These are phyloP conservation scores for Poliocrania exsul DNA, from an alignment of 2,797 vertebrate genomes.

Conservation along the genomic window DNA sequence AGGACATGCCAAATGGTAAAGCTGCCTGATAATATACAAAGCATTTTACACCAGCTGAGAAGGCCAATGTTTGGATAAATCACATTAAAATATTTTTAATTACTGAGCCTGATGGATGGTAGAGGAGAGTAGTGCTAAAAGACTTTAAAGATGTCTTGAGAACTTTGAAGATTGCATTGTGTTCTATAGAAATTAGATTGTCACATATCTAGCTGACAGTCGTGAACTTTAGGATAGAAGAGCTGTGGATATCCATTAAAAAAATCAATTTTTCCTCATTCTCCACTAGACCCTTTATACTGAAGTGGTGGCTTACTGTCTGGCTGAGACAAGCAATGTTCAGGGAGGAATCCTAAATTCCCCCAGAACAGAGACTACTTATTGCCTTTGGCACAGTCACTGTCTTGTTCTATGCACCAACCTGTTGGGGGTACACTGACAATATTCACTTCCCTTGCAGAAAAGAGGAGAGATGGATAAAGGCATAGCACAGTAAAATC, in stretches of 20 bases:
- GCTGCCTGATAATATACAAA: neutral
- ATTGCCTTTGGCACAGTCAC: neutral
- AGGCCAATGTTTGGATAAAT: neutral
- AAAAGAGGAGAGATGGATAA: neutral
- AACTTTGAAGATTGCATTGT: neutral
- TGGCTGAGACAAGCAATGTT: neutral
- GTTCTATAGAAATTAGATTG: neutral
- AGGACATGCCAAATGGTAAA: neutral
- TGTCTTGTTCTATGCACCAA: neutral
- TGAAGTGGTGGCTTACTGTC: neutral
- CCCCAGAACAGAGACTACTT: neutral
- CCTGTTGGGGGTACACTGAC: neutral
- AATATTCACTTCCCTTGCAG: neutral
- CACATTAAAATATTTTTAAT: neutral
- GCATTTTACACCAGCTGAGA: neutral
- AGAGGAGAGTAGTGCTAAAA: neutral
- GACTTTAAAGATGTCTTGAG: neutral
- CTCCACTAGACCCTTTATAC: neutral
- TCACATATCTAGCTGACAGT: neutral
- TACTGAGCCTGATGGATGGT: neutral
- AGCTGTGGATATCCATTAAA: neutral
- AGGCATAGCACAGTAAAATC: neutral
- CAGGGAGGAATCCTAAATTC: neutral
- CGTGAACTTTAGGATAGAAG: neutral
- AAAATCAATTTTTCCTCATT: neutral